Evolutionary conservation across 1,140 invertebrate genomes (phyloP).

Genomic region (Cotesia chilonis): DNA sequence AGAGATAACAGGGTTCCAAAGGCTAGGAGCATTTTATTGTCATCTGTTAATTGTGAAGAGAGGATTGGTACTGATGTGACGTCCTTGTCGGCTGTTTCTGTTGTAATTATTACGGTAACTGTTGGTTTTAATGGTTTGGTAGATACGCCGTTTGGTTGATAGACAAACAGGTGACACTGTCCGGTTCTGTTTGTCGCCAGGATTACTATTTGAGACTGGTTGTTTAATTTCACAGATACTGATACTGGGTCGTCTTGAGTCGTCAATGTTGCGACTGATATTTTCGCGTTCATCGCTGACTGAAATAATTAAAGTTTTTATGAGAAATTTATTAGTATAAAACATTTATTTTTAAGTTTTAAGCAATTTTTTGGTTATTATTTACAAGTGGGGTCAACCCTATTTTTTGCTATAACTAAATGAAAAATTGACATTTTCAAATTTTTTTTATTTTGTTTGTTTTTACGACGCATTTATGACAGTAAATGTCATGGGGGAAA

Average conservation of each 20-base stretch:
- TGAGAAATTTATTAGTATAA: not conserved
- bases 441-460: no score
- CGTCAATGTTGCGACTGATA: slow-evolving; percentile 61
- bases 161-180: slow-evolving; percentile 79
- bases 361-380: no score
- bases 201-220: slow-evolving; percentile 50
- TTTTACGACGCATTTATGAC: no score
- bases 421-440: no score
- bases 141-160: slow-evolving; percentile 76
- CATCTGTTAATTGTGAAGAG: slow-evolving; percentile 58
- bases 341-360: no score
- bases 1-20: slow-evolving; percentile 68
- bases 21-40: slow-evolving; percentile 66
- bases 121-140: slow-evolving; percentile 78
- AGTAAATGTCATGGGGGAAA: no score
- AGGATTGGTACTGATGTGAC: slow-evolving; percentile 68
- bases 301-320: slow-evolving; percentile 34
- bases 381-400: no score
- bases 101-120: slow-evolving; percentile 74
- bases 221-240: slow-evolving; percentile 52
- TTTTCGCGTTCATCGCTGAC: slow-evolving; percentile 57
- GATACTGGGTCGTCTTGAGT: slow-evolving; percentile 58
- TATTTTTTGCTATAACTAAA: no score
- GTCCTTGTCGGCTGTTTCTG: slow-evolving; percentile 65
- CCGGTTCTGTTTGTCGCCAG: slow-evolving; percentile 76